Evolutionary conservation across 2,797 vertebrate genomes (phyloP).

Genomic region (Pseudochirops cupreus): DNA sequence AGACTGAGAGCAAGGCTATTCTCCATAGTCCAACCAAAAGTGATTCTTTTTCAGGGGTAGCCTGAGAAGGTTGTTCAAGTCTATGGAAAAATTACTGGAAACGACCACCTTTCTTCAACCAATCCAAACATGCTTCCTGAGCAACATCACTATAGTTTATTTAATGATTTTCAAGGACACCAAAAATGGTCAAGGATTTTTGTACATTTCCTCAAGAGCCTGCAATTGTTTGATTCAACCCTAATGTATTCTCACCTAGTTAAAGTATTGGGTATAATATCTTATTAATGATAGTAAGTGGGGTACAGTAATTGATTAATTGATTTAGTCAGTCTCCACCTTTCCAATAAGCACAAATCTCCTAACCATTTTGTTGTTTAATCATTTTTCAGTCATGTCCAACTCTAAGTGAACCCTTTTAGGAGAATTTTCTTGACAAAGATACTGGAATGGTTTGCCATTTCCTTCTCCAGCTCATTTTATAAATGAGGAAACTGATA

Average conservation of each 20-base stretch:
- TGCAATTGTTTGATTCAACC: background rate
- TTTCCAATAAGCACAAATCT: background rate
- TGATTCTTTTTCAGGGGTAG: background rate
- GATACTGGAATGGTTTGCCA: background rate
- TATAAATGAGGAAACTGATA: background rate
- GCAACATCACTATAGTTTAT: background rate
- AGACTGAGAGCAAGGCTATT: background rate
- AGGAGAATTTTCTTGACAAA: background rate
- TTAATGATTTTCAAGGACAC: background rate
- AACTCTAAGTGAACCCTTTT: no score
- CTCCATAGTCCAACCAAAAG: background rate
- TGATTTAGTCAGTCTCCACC: background rate
- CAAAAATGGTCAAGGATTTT: background rate
- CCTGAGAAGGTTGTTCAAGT: background rate
- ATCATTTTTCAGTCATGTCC: background rate
- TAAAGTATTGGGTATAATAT: background rate
- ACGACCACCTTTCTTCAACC: background rate
- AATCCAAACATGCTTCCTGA: background rate
- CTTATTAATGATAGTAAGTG: background rate
- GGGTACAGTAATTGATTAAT: background rate
- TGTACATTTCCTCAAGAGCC: background rate
- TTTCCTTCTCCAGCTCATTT: background rate
- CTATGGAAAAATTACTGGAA: background rate
- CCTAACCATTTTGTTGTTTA: background rate
- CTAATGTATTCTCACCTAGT: background rate